These are phyloP conservation scores for Lasioglossum leucozonium DNA, from an alignment of 2,888 invertebrate genomes.

Conservation along the genomic window DNA sequence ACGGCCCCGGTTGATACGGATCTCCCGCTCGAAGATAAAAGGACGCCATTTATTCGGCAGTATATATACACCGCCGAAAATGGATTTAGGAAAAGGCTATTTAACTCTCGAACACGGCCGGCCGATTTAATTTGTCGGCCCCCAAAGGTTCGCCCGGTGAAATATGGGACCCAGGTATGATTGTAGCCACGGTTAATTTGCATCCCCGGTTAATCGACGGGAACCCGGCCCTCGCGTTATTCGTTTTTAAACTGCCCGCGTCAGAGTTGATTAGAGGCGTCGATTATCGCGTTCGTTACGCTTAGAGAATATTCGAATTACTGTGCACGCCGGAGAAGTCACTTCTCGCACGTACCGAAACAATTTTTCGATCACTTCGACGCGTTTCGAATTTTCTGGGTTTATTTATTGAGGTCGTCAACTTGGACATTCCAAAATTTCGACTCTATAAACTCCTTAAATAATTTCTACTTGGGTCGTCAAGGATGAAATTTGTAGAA, in stretches of 20 bases:
- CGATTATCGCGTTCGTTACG: neutral
- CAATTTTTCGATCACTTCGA: too few relatives aligned
- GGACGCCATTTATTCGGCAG: neutral
- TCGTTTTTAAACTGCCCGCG: neutral
- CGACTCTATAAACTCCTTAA: too few relatives aligned
- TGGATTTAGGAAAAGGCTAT: slow-evolving; percentile 23
- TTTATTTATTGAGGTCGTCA: too few relatives aligned
- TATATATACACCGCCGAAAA: neutral
- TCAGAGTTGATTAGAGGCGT: neutral
- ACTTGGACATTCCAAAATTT: too few relatives aligned
- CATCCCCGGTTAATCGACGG: slow-evolving; percentile 13
- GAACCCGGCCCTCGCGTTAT: neutral
- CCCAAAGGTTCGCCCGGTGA: neutral
- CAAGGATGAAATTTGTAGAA: too few relatives aligned
- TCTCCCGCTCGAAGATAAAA: neutral
- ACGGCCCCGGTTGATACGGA: slow-evolving; percentile 10
- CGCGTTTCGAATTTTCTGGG: too few relatives aligned
- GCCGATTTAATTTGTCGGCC: slow-evolving; percentile 8
- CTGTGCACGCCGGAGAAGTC: neutral
- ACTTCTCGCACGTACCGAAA: neutral
- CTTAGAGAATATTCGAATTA: neutral
- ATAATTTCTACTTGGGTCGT: too few relatives aligned
- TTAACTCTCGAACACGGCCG: neutral
- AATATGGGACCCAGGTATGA: slow-evolving; percentile 4
- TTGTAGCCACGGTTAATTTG: neutral